A percentile compares a stretch with the other conserved stretches of the same genome.
phyloP scores from a whole-genome alignment of 1,140 invertebrate species.

The Achroia grisella region DNA sequence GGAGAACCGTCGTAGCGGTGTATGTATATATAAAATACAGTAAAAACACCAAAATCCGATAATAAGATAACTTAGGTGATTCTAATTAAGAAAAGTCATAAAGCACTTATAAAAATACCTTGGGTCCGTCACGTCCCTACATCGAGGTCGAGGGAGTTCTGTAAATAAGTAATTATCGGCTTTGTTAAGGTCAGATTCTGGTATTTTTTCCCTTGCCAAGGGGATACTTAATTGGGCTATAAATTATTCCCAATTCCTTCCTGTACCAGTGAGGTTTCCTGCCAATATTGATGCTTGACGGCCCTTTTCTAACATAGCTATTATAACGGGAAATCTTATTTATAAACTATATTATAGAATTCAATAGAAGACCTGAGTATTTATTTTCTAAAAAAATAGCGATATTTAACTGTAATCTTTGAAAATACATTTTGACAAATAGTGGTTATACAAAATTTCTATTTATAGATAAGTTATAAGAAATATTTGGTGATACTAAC shows the following conservation, averaged over 20 bases:
- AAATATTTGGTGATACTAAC: too few relatives aligned
- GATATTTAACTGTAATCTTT: not conserved
- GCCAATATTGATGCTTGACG: constrained; percentile 12
- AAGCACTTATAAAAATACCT: constrained; percentile 9
- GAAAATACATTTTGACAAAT: too few relatives aligned
- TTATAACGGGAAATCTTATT: not conserved
- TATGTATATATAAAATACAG: too few relatives aligned
- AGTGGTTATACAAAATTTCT: too few relatives aligned
- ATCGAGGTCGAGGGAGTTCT: constrained; percentile 5
- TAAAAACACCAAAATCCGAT: too few relatives aligned
- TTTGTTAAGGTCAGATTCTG: constrained; percentile 17
- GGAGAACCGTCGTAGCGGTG: too few relatives aligned
- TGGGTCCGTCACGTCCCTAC: constrained; percentile 9
- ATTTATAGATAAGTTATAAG: too few relatives aligned
- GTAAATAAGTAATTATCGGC: constrained; percentile 37
- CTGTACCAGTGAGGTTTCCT: constrained; percentile 12
- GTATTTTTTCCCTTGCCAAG: constrained; percentile 19
- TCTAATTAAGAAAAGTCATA: constrained; percentile 11
- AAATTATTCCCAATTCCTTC: constrained; percentile 29
- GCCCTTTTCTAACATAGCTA: not conserved
- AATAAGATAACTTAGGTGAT: too few relatives aligned
- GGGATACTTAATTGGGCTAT: constrained; percentile 23
- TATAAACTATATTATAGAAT: not conserved
- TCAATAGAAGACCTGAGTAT: not conserved
- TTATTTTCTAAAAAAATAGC: not conserved